phyloP scores from a whole-genome alignment of 2,797 vertebrate genomes.

The Sebastes iracundus region DNA sequence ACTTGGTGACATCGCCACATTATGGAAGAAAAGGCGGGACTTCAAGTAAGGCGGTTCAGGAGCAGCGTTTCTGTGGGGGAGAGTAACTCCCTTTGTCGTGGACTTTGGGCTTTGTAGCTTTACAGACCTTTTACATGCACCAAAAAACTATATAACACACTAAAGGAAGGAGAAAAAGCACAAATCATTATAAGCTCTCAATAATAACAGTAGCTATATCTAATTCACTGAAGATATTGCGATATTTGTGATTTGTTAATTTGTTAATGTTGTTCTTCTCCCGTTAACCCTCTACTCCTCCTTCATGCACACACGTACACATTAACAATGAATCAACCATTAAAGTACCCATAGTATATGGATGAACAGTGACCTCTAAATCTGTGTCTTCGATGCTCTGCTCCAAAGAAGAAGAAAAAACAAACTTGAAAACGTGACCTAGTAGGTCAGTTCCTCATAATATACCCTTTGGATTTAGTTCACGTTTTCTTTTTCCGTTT shows the following conservation, averaged over 20 bases:
- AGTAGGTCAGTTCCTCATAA: slow-evolving; percentile 21
- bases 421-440: slow-evolving; percentile 3
- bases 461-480: slow-evolving; percentile 55
- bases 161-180: too few species aligned
- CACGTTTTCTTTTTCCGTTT: slow-evolving; percentile 52
- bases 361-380: not conserved
- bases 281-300: not conserved
- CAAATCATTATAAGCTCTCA: not conserved
- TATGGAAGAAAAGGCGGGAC: too few species aligned
- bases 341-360: not conserved
- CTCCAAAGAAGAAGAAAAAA: not conserved
- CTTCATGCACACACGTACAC: not conserved
- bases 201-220: not conserved
- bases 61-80: too few species aligned
- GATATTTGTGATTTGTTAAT: not conserved
- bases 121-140: too few species aligned
- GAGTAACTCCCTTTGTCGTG: too few species aligned
- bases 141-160: too few species aligned
- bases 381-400: not conserved
- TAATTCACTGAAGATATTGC: not conserved
- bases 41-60: too few species aligned
- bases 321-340: slow-evolving; percentile 10
- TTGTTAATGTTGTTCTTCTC: not conserved
- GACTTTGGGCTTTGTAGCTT: accelerated
- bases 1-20: too few species aligned